phyloP scores from a whole-genome alignment of 2,888 invertebrate genomes.

The Leptura quadrifasciata region DNA sequence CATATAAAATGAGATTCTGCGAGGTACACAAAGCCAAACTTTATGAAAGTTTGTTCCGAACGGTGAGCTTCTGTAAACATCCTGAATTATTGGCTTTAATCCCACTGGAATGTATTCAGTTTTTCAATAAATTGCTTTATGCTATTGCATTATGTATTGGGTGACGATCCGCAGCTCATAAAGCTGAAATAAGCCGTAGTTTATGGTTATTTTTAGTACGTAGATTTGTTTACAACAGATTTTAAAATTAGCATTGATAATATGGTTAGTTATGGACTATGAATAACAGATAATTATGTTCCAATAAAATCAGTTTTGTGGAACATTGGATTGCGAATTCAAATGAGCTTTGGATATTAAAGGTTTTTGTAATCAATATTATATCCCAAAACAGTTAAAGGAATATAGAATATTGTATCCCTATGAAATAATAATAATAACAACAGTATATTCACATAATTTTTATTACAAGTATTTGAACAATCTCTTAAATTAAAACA shows the following conservation, averaged over 20 bases:
- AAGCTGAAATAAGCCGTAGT: conserved; percentile 9
- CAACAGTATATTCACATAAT: too few species aligned
- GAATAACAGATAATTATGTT: neutral
- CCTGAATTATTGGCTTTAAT: conserved; percentile 60
- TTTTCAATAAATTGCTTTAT: conserved; percentile 54
- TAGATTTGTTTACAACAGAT: conserved; percentile 2
- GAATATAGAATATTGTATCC: too few species aligned
- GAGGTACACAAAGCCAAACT: conserved; percentile 50
- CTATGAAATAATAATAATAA: too few species aligned
- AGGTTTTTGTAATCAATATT: neutral
- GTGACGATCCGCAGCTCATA: conserved; percentile 4
- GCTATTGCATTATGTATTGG: conserved; percentile 44
- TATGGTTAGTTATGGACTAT: neutral
- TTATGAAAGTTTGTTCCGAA: conserved; percentile 49
- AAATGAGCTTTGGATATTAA: neutral
- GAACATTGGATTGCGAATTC: neutral
- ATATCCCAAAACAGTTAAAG: too few species aligned
- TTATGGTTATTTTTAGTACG: neutral
- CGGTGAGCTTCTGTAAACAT: conserved; percentile 56
- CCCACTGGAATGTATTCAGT: conserved; percentile 54
- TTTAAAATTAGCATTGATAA: neutral
- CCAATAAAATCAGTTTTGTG: neutral
- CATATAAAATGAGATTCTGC: conserved; percentile 57
- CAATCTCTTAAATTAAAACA: too few species aligned
- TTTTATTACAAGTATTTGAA: too few species aligned